Conservation (phyloP, 1,140 invertebrate genomes). For the Sinella curviseta region DNA sequence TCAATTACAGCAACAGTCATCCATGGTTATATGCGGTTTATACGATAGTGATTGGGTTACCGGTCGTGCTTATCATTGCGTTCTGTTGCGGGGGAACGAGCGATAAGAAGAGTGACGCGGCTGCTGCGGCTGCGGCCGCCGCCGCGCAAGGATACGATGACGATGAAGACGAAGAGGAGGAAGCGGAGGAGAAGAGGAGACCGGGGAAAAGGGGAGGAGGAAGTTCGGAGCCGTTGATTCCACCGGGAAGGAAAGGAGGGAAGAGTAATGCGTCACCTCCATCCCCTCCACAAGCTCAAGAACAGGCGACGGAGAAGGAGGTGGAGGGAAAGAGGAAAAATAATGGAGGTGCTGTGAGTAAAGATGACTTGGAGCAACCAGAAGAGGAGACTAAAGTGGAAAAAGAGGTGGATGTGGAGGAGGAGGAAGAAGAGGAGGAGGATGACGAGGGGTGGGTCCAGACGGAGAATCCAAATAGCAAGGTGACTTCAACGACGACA, state of each 20-base stretch:
- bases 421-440: slow-evolving; percentile 45
- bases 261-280: background rate
- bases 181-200: no score
- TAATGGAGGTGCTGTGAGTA: slow-evolving; percentile 50
- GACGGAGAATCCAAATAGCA: background rate
- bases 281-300: background rate
- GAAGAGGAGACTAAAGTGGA: slow-evolving; percentile 55
- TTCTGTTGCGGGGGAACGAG: slow-evolving; percentile 72
- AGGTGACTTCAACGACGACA: background rate
- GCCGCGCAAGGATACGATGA: slow-evolving; percentile 29
- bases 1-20: slow-evolving; percentile 80
- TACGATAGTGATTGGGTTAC: slow-evolving; percentile 66
- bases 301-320: no score
- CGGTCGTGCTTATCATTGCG: slow-evolving; percentile 70
- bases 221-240: background rate
- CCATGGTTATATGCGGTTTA: slow-evolving; percentile 84
- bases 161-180: slow-evolving; percentile 56
- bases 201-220: slow-evolving; percentile 47
- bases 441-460: slow-evolving; percentile 18
- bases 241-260: background rate
- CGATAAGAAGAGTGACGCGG: slow-evolving; percentile 35
- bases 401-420: slow-evolving; percentile 48
- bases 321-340: background rate
- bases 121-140: background rate
- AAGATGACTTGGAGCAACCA: slow-evolving; percentile 56